Base-by-base conservation (phyloP, 2,888 invertebrate genomes). In the Lasioglossum oenotherae region DNA sequence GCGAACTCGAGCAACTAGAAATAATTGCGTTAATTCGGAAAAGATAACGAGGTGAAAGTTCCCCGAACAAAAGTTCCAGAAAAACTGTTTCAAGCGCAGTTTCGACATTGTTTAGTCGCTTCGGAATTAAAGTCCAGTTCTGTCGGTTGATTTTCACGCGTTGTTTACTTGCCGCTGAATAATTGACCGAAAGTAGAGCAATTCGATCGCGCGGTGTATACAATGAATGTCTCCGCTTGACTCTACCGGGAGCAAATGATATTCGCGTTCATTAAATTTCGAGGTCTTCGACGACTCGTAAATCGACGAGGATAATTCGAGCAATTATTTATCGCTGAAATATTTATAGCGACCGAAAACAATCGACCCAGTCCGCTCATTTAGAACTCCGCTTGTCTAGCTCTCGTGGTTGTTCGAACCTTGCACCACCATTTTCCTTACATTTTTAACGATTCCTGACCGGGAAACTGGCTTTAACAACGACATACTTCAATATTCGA, bases 251-350 rank as follows among this genome's bases (percentile, higher is more conserved):
- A 64, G 31, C 31, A 16, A 64, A 64, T 64, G 64, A 64, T 64
- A n/a, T 10, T 31, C 35, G n/a, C 14, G 74, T 78, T 71, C 46
- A 69, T 41, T 81, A 64, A 80, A 64, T 73, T 49, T 80, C 41
- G 35, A 64, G 31, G 27, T 16, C 3, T 53, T 27, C n/a, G n/a
- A 53, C 53, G 27, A 27, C 64, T 31, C 64, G 64, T 64, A 27
- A 31, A 64, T 31, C 27, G 64, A 31, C 31, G 4, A 16, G 6
- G 16, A 64, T 16, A 16, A 31, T 16, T 64, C 64, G 31, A 31
- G 31, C 60, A 64, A 64, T 64, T 64, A 64, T 64, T 64, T 64
- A 60, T 60, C 60, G 27, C 16, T 27, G 16, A 60, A 31, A 60
- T 31, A 60, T 60, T 60, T 27, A 31, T 64, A 5, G 27, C 31